phyloP scores from a whole-genome alignment of 2,113 vertebrate species.

The Nyctereutes procyonoides region DNA sequence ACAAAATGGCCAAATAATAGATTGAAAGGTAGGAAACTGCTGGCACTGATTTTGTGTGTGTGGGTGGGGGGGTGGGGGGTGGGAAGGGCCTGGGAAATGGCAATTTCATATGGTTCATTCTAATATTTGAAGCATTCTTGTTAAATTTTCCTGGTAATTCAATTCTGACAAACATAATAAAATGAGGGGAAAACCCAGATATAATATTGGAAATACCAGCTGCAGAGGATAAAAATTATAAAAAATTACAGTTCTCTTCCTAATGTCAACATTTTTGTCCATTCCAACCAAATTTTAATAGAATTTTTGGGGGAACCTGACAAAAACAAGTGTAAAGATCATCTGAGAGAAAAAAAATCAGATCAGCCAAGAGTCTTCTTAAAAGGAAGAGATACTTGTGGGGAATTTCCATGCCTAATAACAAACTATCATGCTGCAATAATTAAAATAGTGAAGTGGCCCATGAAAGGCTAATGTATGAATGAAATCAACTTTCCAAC shows the following conservation, averaged over 20 bases:
- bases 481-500: neutral
- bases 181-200: neutral
- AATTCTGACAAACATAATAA: neutral
- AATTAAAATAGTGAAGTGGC: neutral
- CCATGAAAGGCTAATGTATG: neutral
- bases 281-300: neutral
- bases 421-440: neutral
- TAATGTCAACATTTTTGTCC: neutral
- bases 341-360: conserved; percentile 4
- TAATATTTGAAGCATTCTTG: neutral
- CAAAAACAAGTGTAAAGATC: neutral
- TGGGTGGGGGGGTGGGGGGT: too few relatives aligned
- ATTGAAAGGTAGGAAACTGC: neutral
- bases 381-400: neutral
- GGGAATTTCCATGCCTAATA: neutral
- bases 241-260: neutral
- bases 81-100: neutral
- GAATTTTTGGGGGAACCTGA: neutral
- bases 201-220: conserved; percentile 3
- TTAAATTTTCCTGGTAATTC: conserved; percentile 2
- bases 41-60: neutral
- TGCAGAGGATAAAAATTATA: neutral
- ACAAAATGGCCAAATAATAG: neutral
- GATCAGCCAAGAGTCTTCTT: neutral
- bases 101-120: neutral